These are phyloP conservation scores for Paramacrobiotus metropolitanus DNA, from an alignment of 1,140 invertebrate genomes.

Conservation along the genomic window DNA sequence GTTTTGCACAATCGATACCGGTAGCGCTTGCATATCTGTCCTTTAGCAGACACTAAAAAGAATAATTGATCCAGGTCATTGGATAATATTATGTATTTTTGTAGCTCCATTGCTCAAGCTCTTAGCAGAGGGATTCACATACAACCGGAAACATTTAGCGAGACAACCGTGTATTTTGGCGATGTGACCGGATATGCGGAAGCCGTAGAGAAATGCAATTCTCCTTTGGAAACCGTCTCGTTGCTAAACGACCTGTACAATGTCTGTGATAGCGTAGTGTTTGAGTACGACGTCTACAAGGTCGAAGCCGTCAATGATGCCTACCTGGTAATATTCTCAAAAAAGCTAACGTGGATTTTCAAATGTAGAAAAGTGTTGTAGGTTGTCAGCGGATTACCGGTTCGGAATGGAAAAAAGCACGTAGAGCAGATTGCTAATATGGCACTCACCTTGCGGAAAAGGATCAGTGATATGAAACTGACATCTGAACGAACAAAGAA, in stretches of 20 bases:
- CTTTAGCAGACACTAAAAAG: too few relatives aligned
- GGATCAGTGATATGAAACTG: conserved; percentile 69
- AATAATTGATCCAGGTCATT: background rate
- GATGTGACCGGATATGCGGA: conserved; percentile 94
- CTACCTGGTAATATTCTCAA: background rate
- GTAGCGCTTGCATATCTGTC: too few relatives aligned
- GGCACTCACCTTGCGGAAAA: conserved; percentile 69
- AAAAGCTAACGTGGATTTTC: background rate
- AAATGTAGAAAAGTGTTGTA: background rate
- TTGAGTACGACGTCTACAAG: conserved; percentile 87
- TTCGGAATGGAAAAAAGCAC: conserved; percentile 64
- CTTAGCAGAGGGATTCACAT: conserved; percentile 24
- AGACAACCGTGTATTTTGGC: conserved; percentile 87
- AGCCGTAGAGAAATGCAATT: background rate
- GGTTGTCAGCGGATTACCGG: conserved; percentile 44
- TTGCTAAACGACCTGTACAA: conserved; percentile 87
- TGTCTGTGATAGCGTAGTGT: conserved; percentile 72
- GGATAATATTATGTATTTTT: background rate
- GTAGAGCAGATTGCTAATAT: conserved; percentile 88
- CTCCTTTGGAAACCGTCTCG: conserved; percentile 49
- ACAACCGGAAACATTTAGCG: conserved; percentile 76
- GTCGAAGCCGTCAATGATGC: conserved; percentile 25
- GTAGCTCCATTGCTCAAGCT: background rate
- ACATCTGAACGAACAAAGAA: conserved; percentile 71
- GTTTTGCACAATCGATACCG: too few relatives aligned